Evolutionary conservation across 2,888 invertebrate species (phyloP).

Genomic region (Callyntrura guangdongensis): DNA sequence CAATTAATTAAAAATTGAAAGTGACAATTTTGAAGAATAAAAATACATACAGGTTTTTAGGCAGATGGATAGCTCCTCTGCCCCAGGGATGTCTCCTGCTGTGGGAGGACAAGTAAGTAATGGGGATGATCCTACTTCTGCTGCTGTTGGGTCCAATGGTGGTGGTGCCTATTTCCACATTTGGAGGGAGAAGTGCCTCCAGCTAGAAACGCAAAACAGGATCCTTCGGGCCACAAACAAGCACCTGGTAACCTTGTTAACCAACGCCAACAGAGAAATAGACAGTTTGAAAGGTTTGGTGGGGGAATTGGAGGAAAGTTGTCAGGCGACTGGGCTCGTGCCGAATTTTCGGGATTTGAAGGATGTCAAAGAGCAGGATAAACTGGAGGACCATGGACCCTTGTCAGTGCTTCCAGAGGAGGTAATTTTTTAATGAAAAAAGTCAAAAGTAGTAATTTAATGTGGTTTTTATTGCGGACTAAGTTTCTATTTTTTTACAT

Average conservation of each 20-base stretch:
- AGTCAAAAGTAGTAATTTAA: background rate
- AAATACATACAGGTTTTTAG: no score
- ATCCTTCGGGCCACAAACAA: conserved; percentile 31
- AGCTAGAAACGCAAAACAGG: background rate
- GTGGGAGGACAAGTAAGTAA: no score
- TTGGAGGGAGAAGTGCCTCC: background rate
- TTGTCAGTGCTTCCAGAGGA: conserved; percentile 20
- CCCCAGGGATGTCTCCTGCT: no score
- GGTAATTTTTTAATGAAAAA: no score
- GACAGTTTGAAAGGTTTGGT: background rate
- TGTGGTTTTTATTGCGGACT: no score
- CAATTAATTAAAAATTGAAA: no score
- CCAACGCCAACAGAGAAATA: background rate
- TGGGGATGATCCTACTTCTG: no score
- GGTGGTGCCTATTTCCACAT: background rate
- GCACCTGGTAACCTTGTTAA: background rate
- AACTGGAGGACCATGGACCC: background rate
- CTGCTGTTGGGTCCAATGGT: background rate
- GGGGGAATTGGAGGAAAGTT: conserved; percentile 6
- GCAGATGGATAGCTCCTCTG: no score
- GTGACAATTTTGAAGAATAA: no score
- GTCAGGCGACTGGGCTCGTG: background rate
- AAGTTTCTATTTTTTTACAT: background rate
- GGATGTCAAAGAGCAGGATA: background rate
- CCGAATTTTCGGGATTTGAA: background rate